These are phyloP conservation scores for Leucoraja erinaceus DNA, from an alignment of 2,113 vertebrate species.

Conservation along the genomic window DNA sequence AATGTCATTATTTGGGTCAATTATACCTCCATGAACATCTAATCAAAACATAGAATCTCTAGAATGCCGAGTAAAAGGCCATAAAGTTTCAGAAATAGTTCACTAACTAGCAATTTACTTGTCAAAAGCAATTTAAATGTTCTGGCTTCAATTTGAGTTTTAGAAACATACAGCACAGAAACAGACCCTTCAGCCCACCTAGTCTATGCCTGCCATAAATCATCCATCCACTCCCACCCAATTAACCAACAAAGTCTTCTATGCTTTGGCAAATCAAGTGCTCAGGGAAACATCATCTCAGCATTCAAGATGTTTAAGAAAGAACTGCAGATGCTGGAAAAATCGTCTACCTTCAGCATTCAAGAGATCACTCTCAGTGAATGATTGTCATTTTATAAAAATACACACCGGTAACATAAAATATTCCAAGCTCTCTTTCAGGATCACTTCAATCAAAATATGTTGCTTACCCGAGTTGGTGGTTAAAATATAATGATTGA, in stretches of 20 bases:
- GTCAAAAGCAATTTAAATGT: background rate
- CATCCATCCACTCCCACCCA: no score
- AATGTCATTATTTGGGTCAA: background rate
- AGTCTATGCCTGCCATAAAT: no score
- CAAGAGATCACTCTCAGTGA: background rate
- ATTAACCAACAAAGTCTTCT: no score
- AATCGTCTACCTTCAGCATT: background rate
- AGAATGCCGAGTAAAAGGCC: background rate
- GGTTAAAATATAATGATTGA: no score
- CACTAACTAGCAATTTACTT: background rate
- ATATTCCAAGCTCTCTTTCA: no score
- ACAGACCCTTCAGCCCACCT: no score
- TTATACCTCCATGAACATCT: background rate
- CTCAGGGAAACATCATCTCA: background rate
- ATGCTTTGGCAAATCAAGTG: no score
- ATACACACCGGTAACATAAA: background rate
- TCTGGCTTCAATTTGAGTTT: background rate
- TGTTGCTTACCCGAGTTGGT: no score
- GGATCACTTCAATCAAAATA: no score
- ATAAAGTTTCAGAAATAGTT: background rate
- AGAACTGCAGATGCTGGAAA: no score
- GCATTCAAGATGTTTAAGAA: background rate
- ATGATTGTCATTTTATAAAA: background rate
- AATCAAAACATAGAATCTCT: background rate
- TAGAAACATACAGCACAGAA: no score